Evolutionary conservation across 2,113 vertebrate genomes (phyloP), one percentile per base, ranked within the genome.

Genomic region (Bufo gargarizans): DNA sequence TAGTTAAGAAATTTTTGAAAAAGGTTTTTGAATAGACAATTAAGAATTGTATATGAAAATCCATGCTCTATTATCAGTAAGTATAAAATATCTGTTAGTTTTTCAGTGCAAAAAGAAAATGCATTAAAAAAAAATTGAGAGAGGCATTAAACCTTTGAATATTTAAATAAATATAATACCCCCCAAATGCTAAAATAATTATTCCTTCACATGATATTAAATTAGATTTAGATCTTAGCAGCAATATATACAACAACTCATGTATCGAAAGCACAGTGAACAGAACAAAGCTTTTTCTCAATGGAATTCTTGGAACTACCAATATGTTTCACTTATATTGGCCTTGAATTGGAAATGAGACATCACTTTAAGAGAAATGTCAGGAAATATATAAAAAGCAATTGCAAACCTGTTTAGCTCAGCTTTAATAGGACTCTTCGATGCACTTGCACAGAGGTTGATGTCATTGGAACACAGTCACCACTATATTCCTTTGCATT

Each of bases 321-420:
- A 56, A 56, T 50, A 69, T 59, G 43, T 63, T 63, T 63, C 20
- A 43, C 81, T 50, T 45, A 45, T 63, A 50, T 20, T 83, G 50
- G 53, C 81, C 61, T 67, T 67, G 58, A 83, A 50, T 49, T 83
- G 61, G 47, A 83, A 83, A 65, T 50, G 45, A 65, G 61, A 81
- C n/a, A 81, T 43, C 79, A 63, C 79, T 81, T 59, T 61, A 4
- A 63, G 53, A 80, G n/a, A 82, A 59, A 58, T 63, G 43, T 82
- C 80, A 65, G 19, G 43, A 43, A 82, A 82, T 77, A 77, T 53
- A 65, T 33, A 17, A 17, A 63, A 10, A 65, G 56, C 33, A 61
- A 81, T 65, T 47, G 43, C 20, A 53, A 63, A 50, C 43, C 16
- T n/a, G 14, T 11, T 67, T 67, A 65, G 61, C 49, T 82, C n/a